Evolutionary conservation across 53 echinoderm and acorn worm genomes (phyloP), one percentile per base, ranked within the genome.

Genomic region (Patiria pectinifera): DNA sequence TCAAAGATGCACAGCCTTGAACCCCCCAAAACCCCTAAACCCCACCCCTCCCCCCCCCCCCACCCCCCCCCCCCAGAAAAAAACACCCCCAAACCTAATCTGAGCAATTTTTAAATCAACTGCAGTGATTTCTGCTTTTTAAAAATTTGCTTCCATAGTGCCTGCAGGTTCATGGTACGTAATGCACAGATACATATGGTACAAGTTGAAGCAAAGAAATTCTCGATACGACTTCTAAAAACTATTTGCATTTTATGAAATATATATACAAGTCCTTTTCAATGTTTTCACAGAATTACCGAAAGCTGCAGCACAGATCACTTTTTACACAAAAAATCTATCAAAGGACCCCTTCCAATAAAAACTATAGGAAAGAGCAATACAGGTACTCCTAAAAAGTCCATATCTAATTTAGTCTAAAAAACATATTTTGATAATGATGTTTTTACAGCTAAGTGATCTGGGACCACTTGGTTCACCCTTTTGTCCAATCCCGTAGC

Each of bases 361-460:
- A 66, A 18, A 15, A 66, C 0, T 7, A 18, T 60, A 6, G 19
- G 12, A 74, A 74, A n/a, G 53, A 53, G 53, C 53, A 53, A 74
- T 4, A n/a, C 24, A 74, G n/a, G 21, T 23, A 23, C 24, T 74
- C 4, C 23, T 21, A 74, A 74, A 53, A 74, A 74, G 12, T 13
- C 45, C 12, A 35, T 79, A 78, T 63, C 14, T 48, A 89, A 89
- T 89, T 77, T 59, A 78, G 62, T 2, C 35, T 43, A 76, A 75
- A 89, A 76, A 89, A 87, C 87, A 87, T 87, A 87, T 87, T 80
- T 81, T 90, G 24, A 69, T 90, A 90, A 90, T 90, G 90, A 60
- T 90, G 90, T 90, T 90, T 90, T 90, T 48, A 90, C 90, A 79
- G 63, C 90, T 69, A 90, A 90, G 90, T 80, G 90, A 90, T 90